Evolutionary conservation across 2,113 vertebrate species (phyloP), one percentile per base, ranked within the genome.

Genomic region (Pseudopipra pipra): DNA sequence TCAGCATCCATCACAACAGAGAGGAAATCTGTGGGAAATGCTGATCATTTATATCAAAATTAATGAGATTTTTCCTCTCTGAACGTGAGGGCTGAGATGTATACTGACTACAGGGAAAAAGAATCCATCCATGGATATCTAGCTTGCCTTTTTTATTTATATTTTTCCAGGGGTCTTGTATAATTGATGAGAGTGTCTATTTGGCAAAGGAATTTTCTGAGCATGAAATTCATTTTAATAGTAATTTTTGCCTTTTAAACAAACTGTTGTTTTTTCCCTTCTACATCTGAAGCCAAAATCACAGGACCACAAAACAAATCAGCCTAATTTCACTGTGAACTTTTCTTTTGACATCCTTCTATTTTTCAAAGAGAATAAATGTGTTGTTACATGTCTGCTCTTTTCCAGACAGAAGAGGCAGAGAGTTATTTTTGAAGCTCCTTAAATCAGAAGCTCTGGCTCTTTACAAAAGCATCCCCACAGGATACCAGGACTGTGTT

Each of bases 401-500:
- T 96, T 97, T 97, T 97, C 92, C 96, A 98, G 94, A 96, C 95
- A 91, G 97, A 98, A 98, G 97, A 97, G 93, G 89, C 91, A 82
- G 97, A 97, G 96, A 98, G 98, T 95, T 98, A 97, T 98, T 98
- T 98, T 97, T 98, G 97, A 98, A 98, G 97, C 97, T 97, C 94
- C 98, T 98, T 98, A 98, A 98, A 98, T 98, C 98, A 98, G 98
- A 98, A 97, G 97, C 98, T 97, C 97, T 96, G 97, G 97, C 97
- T 98, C 97, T 98, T 98, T 98, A 98, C 97, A 98, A 98, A 98
- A 98, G 97, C 96, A 97, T 98, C 98, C 98, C 98, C 98, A 97
- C 98, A 98, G 98, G 98, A 97, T 91, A 97, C 97, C 96, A 97
- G 97, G 96, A 95, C 91, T 96, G 97, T 98, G 98, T 98, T 98